Evolutionary conservation across 2,888 invertebrate genomes (phyloP).

Genomic region (Chesias legatella): DNA sequence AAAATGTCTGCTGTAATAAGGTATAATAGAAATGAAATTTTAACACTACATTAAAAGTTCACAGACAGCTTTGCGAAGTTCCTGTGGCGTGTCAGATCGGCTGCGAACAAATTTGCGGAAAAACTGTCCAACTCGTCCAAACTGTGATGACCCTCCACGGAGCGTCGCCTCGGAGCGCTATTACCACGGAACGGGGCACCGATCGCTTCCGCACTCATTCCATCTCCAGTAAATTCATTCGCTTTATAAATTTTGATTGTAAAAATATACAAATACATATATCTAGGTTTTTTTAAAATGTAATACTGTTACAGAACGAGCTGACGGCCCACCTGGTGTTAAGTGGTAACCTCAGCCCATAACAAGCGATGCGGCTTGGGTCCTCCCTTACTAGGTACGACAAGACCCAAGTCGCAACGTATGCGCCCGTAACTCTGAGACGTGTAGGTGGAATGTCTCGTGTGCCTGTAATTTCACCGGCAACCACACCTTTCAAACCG

Average conservation of each 20-base stretch:
- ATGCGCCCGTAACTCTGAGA: too few relatives aligned
- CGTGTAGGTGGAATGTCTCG: too few relatives aligned
- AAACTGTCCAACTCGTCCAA: slow-evolving; percentile 17
- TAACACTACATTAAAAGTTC: slow-evolving; percentile 30
- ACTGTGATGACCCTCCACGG: slow-evolving; percentile 8
- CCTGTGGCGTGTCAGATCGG: neutral
- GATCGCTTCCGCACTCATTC: slow-evolving; percentile 1
- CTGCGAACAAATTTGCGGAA: slow-evolving; percentile 11
- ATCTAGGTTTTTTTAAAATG: too few relatives aligned
- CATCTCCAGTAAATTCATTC: slow-evolving; percentile 4
- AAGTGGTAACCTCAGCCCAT: too few relatives aligned
- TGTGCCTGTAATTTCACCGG: too few relatives aligned
- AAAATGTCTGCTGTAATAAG: slow-evolving; percentile 1
- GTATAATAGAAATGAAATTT: slow-evolving; percentile 14
- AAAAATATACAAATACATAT: too few relatives aligned
- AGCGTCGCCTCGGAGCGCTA: slow-evolving; percentile 1
- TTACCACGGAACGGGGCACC: neutral
- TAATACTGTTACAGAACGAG: too few relatives aligned
- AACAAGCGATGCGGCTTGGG: too few relatives aligned
- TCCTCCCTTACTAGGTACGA: too few relatives aligned
- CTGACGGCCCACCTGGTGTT: too few relatives aligned
- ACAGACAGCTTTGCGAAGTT: slow-evolving; percentile 5
- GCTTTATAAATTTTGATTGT: slow-evolving; percentile 7
- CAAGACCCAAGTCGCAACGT: too few relatives aligned
- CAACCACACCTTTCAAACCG: too few relatives aligned